Percentiles rank a stretch among this genome's conserved stretches.
These are phyloP conservation scores for Andrena chrysosceles DNA, from an alignment of 2,888 invertebrate genomes.

Conservation along the genomic window DNA sequence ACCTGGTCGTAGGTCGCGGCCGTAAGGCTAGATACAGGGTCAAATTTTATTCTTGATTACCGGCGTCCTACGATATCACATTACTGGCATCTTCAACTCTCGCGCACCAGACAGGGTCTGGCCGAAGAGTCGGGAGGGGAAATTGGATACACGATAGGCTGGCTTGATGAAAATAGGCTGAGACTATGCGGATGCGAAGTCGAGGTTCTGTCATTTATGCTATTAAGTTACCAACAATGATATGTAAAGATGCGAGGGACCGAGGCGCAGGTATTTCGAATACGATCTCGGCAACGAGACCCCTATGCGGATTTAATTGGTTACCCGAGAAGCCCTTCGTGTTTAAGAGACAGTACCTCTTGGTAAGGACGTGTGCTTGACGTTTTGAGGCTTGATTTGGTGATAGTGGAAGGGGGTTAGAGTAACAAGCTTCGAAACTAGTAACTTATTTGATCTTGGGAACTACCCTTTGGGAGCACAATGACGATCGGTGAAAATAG, in stretches of 20 bases:
- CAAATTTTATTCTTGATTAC: conserved; percentile 51
- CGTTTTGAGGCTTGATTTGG: too few species aligned
- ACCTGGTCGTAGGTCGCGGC: conserved; percentile 47
- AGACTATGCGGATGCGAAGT: too few species aligned
- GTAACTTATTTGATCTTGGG: too few species aligned
- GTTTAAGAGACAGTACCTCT: conserved; percentile 3
- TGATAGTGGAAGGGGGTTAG: too few species aligned
- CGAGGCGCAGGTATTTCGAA: neutral
- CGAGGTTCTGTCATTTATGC: neutral
- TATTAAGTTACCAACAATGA: conserved; percentile 15
- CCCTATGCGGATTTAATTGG: conserved; percentile 15
- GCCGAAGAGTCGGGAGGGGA: conserved; percentile 6
- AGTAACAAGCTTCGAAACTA: too few species aligned
- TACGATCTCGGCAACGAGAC: neutral
- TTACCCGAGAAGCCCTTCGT: neutral
- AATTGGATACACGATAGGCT: conserved; percentile 22
- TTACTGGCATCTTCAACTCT: conserved; percentile 11
- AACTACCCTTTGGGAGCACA: too few species aligned
- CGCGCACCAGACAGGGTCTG: neutral
- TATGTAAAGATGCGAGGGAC: too few species aligned
- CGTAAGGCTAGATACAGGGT: conserved; percentile 33
- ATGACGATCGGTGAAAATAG: too few species aligned
- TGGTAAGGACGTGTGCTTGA: too few species aligned
- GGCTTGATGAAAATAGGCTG: conserved; percentile 15
- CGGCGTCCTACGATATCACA: conserved; percentile 14